These are phyloP conservation scores for Triplophysa yarkandensis DNA, from an alignment of 2,797 vertebrate species.

Conservation along the genomic window DNA sequence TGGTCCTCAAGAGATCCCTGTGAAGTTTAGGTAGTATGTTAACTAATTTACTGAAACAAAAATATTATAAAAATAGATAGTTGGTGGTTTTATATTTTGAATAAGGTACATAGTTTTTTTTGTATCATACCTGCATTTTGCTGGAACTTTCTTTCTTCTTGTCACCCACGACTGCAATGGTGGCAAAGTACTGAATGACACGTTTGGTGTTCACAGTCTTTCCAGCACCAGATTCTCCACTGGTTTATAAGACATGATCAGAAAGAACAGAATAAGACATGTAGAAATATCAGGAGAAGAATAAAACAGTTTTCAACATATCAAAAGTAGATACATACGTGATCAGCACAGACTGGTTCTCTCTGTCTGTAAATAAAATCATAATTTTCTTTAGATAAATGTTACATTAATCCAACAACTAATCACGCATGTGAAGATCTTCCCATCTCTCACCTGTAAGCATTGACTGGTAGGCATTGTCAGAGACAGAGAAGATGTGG, in stretches of 20 bases:
- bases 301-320: neutral
- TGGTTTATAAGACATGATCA: conserved; percentile 44
- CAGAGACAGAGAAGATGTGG: conserved; percentile 92
- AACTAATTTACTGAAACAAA: neutral
- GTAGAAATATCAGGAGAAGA: neutral
- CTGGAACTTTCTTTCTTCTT: conserved; percentile 59
- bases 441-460: conserved; percentile 63
- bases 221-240: conserved; percentile 79
- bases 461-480: conserved; percentile 85
- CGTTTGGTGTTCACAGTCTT: conserved; percentile 82
- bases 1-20: conserved; percentile 54
- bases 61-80: neutral
- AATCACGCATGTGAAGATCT: conserved; percentile 55
- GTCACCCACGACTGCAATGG: conserved; percentile 64
- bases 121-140: conserved; percentile 54
- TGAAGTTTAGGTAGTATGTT: neutral
- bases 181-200: conserved; percentile 81
- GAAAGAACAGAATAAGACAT: neutral
- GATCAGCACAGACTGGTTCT: conserved; percentile 81
- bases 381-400: neutral
- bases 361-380: conserved; percentile 68
- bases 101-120: neutral
- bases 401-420: neutral
- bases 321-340: conserved; percentile 69
- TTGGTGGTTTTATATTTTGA: neutral